These are phyloP conservation scores for Lochmaea crataegi DNA, from an alignment of 2,888 invertebrate genomes.

Conservation along the genomic window DNA sequence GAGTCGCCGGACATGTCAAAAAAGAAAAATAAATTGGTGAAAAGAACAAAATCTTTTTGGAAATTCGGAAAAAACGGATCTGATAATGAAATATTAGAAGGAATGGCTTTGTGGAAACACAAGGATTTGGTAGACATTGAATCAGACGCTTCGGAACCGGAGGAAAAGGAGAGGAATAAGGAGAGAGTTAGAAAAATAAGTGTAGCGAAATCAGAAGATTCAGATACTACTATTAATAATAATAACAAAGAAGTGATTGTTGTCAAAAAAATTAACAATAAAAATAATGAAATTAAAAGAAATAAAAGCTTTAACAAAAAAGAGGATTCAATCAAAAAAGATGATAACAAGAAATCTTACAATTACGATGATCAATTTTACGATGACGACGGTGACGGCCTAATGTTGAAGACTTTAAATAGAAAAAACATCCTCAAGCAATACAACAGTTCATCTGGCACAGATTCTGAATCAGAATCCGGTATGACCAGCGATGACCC, in stretches of 20 bases:
- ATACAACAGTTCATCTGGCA: constrained; percentile 72
- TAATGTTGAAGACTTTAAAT: constrained; percentile 78
- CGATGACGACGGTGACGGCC: constrained; percentile 75
- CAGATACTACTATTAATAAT: constrained; percentile 62
- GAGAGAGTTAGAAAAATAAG: constrained; percentile 61
- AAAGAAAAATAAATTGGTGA: constrained; percentile 76
- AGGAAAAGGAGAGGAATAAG: constrained; percentile 50
- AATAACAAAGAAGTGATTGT: constrained; percentile 42
- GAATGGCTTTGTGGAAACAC: constrained; percentile 89
- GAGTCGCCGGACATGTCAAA: constrained; percentile 70
- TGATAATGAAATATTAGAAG: constrained; percentile 82
- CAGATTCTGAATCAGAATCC: constrained; percentile 72
- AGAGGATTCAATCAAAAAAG: constrained; percentile 42
- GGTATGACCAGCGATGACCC: constrained; percentile 79
- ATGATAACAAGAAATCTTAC: constrained; percentile 39
- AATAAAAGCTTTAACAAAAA: constrained; percentile 43
- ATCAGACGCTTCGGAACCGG: constrained; percentile 68
- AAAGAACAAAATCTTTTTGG: constrained; percentile 89
- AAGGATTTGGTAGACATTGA: constrained; percentile 81
- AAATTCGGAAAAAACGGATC: constrained; percentile 78
- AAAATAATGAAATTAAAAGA: constrained; percentile 58
- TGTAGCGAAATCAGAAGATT: constrained; percentile 62
- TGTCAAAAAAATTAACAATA: constrained; percentile 45
- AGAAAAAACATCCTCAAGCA: constrained; percentile 79
- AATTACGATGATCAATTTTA: constrained; percentile 73